A percentile compares a stretch with the other conserved stretches of the same genome.
phyloP scores from a whole-genome alignment of 2,888 invertebrate species.

The Drosophila nr. perissopoda region DNA sequence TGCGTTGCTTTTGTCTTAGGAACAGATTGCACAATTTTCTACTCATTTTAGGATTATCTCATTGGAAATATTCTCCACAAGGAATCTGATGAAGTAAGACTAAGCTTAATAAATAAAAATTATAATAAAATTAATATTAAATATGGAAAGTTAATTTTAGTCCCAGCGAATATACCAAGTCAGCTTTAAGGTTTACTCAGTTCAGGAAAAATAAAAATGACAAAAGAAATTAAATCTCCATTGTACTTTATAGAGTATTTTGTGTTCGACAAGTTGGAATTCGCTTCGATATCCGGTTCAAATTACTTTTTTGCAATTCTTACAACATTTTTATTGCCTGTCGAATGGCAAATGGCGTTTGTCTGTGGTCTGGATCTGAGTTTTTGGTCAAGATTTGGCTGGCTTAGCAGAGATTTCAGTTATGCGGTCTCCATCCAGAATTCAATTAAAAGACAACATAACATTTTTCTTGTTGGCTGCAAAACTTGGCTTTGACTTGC shows the following conservation, averaged over 20 bases:
- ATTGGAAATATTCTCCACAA: background rate
- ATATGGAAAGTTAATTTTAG: background rate
- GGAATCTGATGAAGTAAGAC: background rate
- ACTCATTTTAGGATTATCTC: background rate
- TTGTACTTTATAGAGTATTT: constrained; percentile 26
- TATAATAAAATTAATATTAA: background rate
- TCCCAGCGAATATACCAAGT: background rate
- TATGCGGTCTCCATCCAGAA: constrained; percentile 72
- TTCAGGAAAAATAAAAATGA: background rate
- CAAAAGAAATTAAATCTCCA: too few relatives aligned
- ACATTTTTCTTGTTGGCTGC: constrained; percentile 58
- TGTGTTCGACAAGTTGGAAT: background rate
- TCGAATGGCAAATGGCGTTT: constrained; percentile 62
- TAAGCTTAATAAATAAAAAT: background rate
- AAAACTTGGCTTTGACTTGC: constrained; percentile 32
- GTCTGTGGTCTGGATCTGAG: constrained; percentile 40
- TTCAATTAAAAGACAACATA: constrained; percentile 80
- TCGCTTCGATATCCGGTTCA: constrained; percentile 24
- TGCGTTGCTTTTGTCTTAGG: background rate
- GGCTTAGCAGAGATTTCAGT: constrained; percentile 79
- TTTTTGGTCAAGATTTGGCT: constrained; percentile 69
- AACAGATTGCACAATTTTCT: background rate
- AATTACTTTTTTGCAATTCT: constrained; percentile 67
- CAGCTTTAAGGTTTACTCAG: background rate
- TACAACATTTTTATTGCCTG: constrained; percentile 79